Percentiles rank a stretch among this genome's conserved stretches.
phyloP scores from a whole-genome alignment of 2,797 vertebrate species.

The Neosalanx taihuensis region DNA sequence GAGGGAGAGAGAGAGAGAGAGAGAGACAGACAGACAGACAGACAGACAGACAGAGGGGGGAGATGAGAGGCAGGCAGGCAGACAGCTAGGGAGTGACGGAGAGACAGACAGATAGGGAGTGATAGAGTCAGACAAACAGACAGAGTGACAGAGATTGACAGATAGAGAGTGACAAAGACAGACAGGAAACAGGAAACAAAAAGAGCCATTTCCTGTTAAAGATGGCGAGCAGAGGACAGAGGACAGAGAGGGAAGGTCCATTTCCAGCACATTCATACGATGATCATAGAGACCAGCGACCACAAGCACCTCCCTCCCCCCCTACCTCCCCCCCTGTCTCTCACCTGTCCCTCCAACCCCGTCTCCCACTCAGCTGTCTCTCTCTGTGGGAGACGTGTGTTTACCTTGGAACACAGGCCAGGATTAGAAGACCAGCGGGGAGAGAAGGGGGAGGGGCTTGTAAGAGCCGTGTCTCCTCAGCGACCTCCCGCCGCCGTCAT shows the following conservation, averaged over 20 bases:
- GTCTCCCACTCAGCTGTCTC: background rate
- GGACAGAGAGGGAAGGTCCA: background rate
- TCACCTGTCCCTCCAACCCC: slow-evolving; percentile 4
- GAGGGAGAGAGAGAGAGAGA: slow-evolving; percentile 12
- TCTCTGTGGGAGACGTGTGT: slow-evolving; percentile 6
- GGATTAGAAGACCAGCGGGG: slow-evolving; percentile 24
- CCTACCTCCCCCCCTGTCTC: background rate
- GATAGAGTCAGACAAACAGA: background rate
- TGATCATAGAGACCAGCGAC: background rate
- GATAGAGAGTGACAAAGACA: slow-evolving; percentile 14
- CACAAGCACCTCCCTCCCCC: background rate
- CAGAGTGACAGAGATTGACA: slow-evolving; percentile 8
- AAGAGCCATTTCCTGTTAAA: background rate
- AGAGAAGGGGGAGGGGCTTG: slow-evolving; percentile 18
- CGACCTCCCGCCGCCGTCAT: slow-evolving; percentile 18
- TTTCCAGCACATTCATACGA: background rate
- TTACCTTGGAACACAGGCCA: slow-evolving; percentile 15
- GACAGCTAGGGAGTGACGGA: background rate
- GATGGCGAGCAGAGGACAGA: background rate
- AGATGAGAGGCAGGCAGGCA: no score
- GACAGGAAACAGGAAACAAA: slow-evolving; percentile 2
- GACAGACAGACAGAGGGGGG: background rate
- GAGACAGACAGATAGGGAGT: background rate
- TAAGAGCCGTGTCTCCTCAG: slow-evolving; percentile 19
- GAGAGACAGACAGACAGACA: slow-evolving; percentile 29